Evolutionary conservation across 1,140 invertebrate species (phyloP), one percentile per base, ranked within the genome.

Genomic region (Agraylea sexmaculata): DNA sequence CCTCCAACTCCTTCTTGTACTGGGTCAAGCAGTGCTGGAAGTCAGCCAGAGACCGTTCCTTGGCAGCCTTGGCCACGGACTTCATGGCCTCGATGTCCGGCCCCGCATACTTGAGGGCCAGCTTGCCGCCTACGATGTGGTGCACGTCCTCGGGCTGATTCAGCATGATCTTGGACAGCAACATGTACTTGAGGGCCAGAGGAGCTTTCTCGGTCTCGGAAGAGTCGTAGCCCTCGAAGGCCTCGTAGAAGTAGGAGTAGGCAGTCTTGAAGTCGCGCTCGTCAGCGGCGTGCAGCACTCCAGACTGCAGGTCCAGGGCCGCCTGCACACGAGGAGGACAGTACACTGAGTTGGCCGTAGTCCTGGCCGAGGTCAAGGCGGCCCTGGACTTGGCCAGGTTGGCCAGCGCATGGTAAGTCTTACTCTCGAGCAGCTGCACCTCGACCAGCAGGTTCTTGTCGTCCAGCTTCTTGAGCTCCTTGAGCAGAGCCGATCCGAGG

Each of bases 171-270:
- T 99, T 99, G 32, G 89, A 95, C 32, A 99, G 60, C 41, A 99
- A 73, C 95, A 99, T 99, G 62, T 99, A 99, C 59, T 99, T 99
- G 1, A 99, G 67, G 15, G 91, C 88, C 27, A 79, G 87, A 2
- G 98, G 62, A 7, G 95, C 94, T 63, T 91, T 94, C 10, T 80
- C 78, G 54, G 75, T 81, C 55, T 96, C 91, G 12, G 94, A 84
- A 49, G 89, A 93, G 62, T 99, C 93, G 66, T 94, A 98, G 45
- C 93, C 93, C 73, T 99, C 96, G 68, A 99, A 99, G 23, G 95
- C 95, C 73, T 99, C 96, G 68, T 98, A 99, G 60, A 99, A 99
- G 60, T 99, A 99, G 25, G 95, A 99, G 64, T 95, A 99, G 23
- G 95, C 96, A 50, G 95, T 99, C 74, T 99, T 99, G 61, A 99